Percentiles rank a stretch among this genome's conserved stretches.
These are phyloP conservation scores for Sapayoa aenigma DNA, from an alignment of 2,113 vertebrate genomes.

Conservation along the genomic window DNA sequence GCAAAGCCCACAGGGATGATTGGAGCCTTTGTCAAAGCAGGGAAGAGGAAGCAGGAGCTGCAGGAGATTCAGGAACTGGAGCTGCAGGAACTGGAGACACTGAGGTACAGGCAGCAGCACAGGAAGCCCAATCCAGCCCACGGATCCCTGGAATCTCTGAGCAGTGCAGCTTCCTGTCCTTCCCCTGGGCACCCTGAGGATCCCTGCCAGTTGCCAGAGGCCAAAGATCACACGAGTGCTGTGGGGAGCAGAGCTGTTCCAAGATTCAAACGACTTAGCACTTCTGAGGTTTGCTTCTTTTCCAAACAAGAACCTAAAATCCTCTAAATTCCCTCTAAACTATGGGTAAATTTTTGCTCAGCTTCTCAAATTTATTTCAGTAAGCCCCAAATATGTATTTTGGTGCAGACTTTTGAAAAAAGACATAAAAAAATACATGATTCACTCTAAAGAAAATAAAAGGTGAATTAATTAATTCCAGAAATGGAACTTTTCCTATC, in stretches of 20 bases:
- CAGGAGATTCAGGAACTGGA: not conserved
- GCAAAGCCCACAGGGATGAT: not conserved
- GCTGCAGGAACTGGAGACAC: not conserved
- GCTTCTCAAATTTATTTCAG: not conserved
- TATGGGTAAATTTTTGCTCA: not conserved
- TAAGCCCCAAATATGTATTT: not conserved
- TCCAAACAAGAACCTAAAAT: not conserved
- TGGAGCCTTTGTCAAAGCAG: not conserved
- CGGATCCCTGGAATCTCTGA: not conserved
- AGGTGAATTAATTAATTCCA: not conserved
- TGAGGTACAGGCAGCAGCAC: not conserved
- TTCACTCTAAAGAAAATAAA: not conserved
- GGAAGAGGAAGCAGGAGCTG: not conserved
- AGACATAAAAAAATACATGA: not conserved
- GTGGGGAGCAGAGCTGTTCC: not conserved
- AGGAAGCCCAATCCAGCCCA: not conserved
- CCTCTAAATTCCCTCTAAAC: not conserved
- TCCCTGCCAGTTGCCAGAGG: not conserved
- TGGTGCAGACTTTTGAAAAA: not conserved
- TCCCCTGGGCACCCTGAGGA: not conserved
- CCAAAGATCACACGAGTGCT: slow-evolving; percentile 10
- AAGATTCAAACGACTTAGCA: not conserved
- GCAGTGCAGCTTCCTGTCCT: not conserved
- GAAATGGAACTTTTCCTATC: not conserved
- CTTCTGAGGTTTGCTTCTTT: not conserved